Conservation (phyloP, 2,888 invertebrate genomes). For the Morpho deidamia region DNA sequence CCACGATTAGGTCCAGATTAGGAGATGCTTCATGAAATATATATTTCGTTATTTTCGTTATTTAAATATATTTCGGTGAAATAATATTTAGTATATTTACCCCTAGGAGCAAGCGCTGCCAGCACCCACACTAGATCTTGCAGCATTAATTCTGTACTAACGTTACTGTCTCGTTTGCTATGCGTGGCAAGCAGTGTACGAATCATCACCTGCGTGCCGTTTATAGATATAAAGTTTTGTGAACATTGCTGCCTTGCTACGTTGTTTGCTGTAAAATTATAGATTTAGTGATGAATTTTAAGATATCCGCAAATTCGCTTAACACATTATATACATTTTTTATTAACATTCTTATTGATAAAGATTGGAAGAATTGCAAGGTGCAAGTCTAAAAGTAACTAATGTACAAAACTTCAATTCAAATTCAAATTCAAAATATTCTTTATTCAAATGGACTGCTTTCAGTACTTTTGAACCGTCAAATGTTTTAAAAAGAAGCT, state of each 20-base stretch:
- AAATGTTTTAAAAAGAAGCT: too few relatives aligned
- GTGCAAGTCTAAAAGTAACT: too few relatives aligned
- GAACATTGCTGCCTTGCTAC: slow-evolving; percentile 68
- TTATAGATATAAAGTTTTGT: slow-evolving; percentile 71
- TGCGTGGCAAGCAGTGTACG: slow-evolving; percentile 73
- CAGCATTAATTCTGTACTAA: slow-evolving; percentile 71
- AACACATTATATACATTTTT: neutral
- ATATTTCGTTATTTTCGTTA: too few relatives aligned
- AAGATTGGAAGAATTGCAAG: too few relatives aligned
- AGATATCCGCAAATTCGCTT: neutral
- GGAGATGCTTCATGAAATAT: neutral
- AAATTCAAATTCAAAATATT: too few relatives aligned
- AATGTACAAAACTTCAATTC: too few relatives aligned
- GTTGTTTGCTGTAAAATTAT: slow-evolving; percentile 70
- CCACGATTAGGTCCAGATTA: too few relatives aligned
- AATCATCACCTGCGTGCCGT: slow-evolving; percentile 77
- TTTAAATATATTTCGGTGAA: too few relatives aligned
- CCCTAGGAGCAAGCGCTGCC: slow-evolving; percentile 77
- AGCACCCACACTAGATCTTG: slow-evolving; percentile 81
- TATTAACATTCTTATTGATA: too few relatives aligned
- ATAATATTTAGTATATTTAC: too few relatives aligned
- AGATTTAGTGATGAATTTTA: neutral
- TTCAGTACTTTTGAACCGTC: too few relatives aligned
- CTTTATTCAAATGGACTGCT: too few relatives aligned
- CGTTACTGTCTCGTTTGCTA: slow-evolving; percentile 69